Conservation (phyloP, 2,113 vertebrate species). For the Podarcis raffonei region DNA sequence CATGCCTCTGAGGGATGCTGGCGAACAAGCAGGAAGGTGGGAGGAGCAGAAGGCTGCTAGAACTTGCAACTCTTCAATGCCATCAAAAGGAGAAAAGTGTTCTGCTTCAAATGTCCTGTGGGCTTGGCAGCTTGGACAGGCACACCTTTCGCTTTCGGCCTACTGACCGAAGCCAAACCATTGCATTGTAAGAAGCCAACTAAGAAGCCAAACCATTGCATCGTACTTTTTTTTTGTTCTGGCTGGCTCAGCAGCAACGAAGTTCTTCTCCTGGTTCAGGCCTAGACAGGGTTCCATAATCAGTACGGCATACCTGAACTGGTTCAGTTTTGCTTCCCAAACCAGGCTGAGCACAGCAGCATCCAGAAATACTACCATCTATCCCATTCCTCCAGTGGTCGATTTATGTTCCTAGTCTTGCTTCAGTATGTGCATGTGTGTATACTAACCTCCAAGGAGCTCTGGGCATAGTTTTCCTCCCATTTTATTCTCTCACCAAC, state of each 20-base stretch:
- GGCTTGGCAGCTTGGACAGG: background rate
- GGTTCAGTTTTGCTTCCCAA: background rate
- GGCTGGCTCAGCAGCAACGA: background rate
- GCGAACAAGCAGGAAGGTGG: background rate
- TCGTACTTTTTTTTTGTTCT: background rate
- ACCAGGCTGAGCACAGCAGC: background rate
- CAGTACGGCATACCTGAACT: too few species aligned
- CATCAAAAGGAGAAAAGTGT: background rate
- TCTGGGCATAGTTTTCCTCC: background rate
- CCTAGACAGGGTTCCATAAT: background rate
- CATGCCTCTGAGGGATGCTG: constrained; percentile 23
- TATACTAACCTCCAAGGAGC: background rate
- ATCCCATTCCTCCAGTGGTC: background rate
- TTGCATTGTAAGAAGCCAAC: too few species aligned
- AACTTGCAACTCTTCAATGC: background rate
- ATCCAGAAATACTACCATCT: too few species aligned
- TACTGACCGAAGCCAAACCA: background rate
- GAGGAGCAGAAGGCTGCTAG: background rate
- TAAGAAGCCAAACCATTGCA: background rate
- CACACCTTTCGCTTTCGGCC: background rate
- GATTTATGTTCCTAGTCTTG: background rate
- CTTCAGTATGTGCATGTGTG: background rate
- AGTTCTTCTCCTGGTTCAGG: background rate
- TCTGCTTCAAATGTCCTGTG: background rate
- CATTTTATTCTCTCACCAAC: background rate